Evolutionary conservation across 2,888 invertebrate genomes (phyloP), one percentile per base, ranked within the genome.

Genomic region (Cheilosia vernalis): DNA sequence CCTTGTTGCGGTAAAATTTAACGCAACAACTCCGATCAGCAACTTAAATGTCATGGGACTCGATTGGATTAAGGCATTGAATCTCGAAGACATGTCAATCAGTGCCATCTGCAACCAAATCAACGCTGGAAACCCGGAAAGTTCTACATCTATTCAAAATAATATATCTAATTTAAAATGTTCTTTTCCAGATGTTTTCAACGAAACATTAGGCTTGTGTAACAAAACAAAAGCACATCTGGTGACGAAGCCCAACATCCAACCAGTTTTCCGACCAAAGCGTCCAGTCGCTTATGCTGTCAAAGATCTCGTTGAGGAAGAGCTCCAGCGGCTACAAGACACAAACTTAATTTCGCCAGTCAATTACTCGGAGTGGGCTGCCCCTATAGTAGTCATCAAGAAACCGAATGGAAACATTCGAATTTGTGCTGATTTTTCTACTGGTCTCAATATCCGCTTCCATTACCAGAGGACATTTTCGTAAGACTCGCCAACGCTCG

Each of bases 371-470:
- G n/a, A n/a, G n/a, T n/a, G n/a, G n/a, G n/a, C n/a, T n/a, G n/a
- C n/a, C n/a, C n/a, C n/a, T n/a, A 84, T 15, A 27, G 87, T 87
- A 4, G 87, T 86, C 17, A 82, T 88, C 13, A 66, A 53, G 42
- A 88, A 88, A 67, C 4, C 76, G 30, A 84, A 80, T 24, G 87
- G 87, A 5, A 49, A 47, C 24, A 72, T 87, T 19, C 67, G 88
- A 7, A 76, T 88, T 21, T 87, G 87, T 19, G 84, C 73, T 2
- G 87, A 87, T 66, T 87, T 83, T 67, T 87, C 87, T 13, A 88
- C 87, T 10, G 87, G 87, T 24, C 47, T 58, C 69, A 82, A 58
- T 88, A 87, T 64, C 85, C 87, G 10, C 60, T 88, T 15, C 82
- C 30, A 30, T 30, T 30, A 30, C 30, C 30, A 30, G 30, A 30